These are phyloP conservation scores for Lithobates pipiens DNA, from an alignment of 2,797 vertebrate genomes.

Conservation along the genomic window DNA sequence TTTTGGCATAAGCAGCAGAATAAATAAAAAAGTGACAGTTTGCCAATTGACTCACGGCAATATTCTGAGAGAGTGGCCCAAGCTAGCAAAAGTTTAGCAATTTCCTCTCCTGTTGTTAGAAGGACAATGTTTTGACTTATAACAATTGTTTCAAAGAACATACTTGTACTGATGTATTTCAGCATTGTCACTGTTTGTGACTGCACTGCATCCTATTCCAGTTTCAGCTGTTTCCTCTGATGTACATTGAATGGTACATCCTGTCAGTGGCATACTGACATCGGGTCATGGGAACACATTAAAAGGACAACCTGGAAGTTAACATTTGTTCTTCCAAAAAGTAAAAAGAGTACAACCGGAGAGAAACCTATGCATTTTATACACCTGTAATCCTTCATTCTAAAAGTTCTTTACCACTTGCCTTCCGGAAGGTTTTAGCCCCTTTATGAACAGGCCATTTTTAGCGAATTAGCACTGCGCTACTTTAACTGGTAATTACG, in stretches of 20 bases:
- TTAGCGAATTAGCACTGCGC: too few relatives aligned
- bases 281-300: conserved; percentile 52
- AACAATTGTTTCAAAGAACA: conserved; percentile 55
- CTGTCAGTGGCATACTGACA: conserved; percentile 52
- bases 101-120: conserved; percentile 47
- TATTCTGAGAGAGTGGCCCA: conserved; percentile 42
- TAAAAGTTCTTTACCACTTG: too few relatives aligned
- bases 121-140: conserved; percentile 48
- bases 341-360: neutral
- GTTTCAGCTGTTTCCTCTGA: conserved; percentile 60
- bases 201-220: conserved; percentile 51
- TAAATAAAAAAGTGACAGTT: conserved; percentile 12
- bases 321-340: neutral
- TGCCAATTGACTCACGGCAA: conserved; percentile 24
- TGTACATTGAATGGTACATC: conserved; percentile 51
- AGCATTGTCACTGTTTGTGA: conserved; percentile 55
- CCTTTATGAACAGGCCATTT: too few relatives aligned
- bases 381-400: neutral
- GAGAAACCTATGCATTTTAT: neutral
- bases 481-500: too few relatives aligned
- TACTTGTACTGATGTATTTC: conserved; percentile 50
- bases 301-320: conserved; percentile 31
- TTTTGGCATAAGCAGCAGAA: neutral
- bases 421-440: too few relatives aligned
- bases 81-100: conserved; percentile 50